These are phyloP conservation scores for Oegoconia quadripuncta DNA, from an alignment of 2,888 invertebrate genomes.

Conservation along the genomic window DNA sequence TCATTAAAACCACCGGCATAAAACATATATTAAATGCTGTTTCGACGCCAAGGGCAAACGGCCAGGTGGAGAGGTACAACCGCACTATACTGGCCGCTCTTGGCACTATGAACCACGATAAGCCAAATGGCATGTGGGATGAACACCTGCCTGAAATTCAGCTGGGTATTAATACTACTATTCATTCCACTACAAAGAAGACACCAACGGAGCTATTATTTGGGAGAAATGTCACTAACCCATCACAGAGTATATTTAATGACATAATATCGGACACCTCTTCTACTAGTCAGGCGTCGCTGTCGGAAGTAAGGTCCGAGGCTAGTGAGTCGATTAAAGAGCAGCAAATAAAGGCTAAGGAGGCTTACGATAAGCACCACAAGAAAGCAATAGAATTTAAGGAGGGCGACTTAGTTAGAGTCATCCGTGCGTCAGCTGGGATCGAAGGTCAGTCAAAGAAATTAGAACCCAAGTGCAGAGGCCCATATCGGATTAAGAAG, in stretches of 20 bases:
- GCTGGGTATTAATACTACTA: constrained; percentile 9
- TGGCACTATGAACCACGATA: neutral
- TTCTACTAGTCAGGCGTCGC: neutral
- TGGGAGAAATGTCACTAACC: constrained; percentile 5
- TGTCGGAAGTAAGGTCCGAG: neutral
- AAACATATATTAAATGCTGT: constrained; percentile 7
- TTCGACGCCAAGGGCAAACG: constrained; percentile 2
- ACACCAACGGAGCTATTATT: constrained; percentile 11
- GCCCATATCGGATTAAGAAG: constrained; percentile 1
- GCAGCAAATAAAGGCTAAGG: neutral
- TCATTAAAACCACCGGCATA: neutral
- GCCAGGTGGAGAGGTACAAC: neutral
- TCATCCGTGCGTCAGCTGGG: neutral
- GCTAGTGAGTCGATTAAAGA: neutral
- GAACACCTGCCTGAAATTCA: constrained; percentile 5
- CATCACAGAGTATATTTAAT: neutral
- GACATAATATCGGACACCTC: neutral
- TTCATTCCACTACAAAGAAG: constrained; percentile 8
- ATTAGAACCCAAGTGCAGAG: neutral
- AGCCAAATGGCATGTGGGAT: neutral
- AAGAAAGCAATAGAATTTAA: neutral
- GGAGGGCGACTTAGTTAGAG: constrained; percentile 1
- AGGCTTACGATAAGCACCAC: neutral
- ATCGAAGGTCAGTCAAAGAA: neutral
- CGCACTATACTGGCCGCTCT: no score